These are phyloP conservation scores for Dolichallabes microphthalmus DNA, from an alignment of 2,113 vertebrate genomes.

Conservation along the genomic window DNA sequence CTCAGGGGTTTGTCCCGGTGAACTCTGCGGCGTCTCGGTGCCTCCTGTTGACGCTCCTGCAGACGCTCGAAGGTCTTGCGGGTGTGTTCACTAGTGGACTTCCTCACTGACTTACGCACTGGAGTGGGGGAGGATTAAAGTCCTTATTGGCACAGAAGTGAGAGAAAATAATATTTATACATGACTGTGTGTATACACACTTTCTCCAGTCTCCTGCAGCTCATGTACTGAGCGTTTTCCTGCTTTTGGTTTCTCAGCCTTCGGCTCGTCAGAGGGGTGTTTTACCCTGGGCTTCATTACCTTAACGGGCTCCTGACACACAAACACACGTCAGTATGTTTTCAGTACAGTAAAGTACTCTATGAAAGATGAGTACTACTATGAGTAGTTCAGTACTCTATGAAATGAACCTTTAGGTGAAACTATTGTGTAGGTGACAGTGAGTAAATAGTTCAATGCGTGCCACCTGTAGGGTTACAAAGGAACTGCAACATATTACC, in stretches of 20 bases:
- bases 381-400: too few relatives aligned
- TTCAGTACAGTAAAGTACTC: not conserved
- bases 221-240: slow-evolving; percentile 78
- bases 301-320: slow-evolving; percentile 84
- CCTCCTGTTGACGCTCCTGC: slow-evolving; percentile 91
- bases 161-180: not conserved
- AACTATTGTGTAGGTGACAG: too few relatives aligned
- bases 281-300: slow-evolving; percentile 81
- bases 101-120: slow-evolving; percentile 91
- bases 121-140: not conserved
- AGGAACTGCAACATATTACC: too few relatives aligned
- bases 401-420: too few relatives aligned
- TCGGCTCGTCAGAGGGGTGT: slow-evolving; percentile 70
- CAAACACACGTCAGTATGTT: not conserved
- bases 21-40: slow-evolving; percentile 84
- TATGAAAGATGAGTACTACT: too few relatives aligned
- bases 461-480: too few relatives aligned
- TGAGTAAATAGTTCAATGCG: too few relatives aligned
- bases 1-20: slow-evolving; percentile 84
- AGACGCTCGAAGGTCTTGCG: slow-evolving; percentile 89
- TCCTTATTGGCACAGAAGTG: not conserved
- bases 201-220: slow-evolving; percentile 81
- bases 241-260: slow-evolving; percentile 76
- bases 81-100: slow-evolving; percentile 93
- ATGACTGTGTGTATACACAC: slow-evolving; percentile 67